Evolutionary conservation across 2,113 vertebrate species (phyloP), one percentile per base, ranked within the genome.

Genomic region (Scomber scombrus): DNA sequence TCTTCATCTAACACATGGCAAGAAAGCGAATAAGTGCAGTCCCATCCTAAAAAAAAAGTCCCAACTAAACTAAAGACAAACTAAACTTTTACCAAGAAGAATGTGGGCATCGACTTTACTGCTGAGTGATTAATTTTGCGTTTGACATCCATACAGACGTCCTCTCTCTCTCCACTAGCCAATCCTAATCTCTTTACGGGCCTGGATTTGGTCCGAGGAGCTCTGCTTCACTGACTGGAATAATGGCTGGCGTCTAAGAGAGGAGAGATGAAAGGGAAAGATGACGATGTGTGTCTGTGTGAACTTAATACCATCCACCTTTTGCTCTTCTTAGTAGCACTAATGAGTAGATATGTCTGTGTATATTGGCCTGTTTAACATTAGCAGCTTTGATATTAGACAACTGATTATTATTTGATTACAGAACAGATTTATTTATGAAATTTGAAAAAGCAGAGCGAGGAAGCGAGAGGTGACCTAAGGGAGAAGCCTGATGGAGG

Each of bases 181-280:
- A 16, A 50, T 64, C 61, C 57, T 75, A 62, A 80, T 82, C 74
- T 88, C 56, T 84, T 79, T 65, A 60, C 69, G 67, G 56, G n/a
- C 26, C 46, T 66, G 67, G 84, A 16, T 84, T 55, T 68, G 80
- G 84, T 83, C 71, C 7, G 52, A 31, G 80, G 85, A 89, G 58
- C 76, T 52, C 29, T 9, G 64, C 67, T 62, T 55, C 43, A 81
- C 75, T 76, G 84, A 66, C 78, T 58, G 79, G 64, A 85, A 62
- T 82, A 65, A 89, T 67, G 13, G 58, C 65, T 26, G 50, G 61
- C 4, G 66, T 51, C 71, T 21, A 31, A 2, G 23, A 9, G 68
- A 66, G 67, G 51, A 21, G 5, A 63, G 63, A 80, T 76, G 51
- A 85, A 88, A 66, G 29, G 50, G 47, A 51, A 80, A 74, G 58